Base-by-base conservation (phyloP, 2,888 invertebrate species). In the Ectemnius lituratus region DNA sequence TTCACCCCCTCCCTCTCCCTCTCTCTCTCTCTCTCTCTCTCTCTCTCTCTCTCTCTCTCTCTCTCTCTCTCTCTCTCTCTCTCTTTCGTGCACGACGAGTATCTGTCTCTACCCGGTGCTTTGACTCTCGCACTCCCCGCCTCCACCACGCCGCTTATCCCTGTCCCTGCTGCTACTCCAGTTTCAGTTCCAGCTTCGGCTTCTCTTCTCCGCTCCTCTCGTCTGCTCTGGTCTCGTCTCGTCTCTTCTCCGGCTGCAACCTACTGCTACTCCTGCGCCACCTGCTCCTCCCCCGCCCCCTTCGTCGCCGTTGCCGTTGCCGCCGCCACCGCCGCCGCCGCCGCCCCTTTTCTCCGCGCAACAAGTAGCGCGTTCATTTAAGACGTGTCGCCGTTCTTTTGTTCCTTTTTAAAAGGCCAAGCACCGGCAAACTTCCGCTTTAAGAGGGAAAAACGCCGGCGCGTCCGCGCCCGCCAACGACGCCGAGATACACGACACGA, bases 341-440 rank as follows among this genome's bases (percentile, higher is more conserved):
- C 77, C 80, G 58, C 70, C 78, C 78, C 78, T 77, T 79, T 84
- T 86, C 86, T 85, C 84, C 86, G 87, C 88, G 90, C 90, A 91
- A 91, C 90, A 91, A 90, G 90, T 91, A 89, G 90, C 90, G 90
- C 90, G 89, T 90, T 91, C 90, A 90, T 91, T 91, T 90, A 90
- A 91, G 90, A 91, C 89, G 89, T 87, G 89, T 88, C 88, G 88
- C 84, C 87, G 85, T 90, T 90, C 89, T 91, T 90, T 90, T 91
- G 90, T 90, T 90, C 90, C 85, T 89, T 88, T 87, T 85, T 83
- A 86, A 86, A 86, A 89, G 86, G 79, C 82, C 76, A 80, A 79
- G 79, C 78, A 76, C 85, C 84, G 84, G 86, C 87, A 79, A 90
- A 89, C 85, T 90, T 90, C 84, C 85, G 85, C 87, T 88, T 85